These are phyloP conservation scores for Hepsetus odoe DNA, from an alignment of 2,113 vertebrate species.

Conservation along the genomic window DNA sequence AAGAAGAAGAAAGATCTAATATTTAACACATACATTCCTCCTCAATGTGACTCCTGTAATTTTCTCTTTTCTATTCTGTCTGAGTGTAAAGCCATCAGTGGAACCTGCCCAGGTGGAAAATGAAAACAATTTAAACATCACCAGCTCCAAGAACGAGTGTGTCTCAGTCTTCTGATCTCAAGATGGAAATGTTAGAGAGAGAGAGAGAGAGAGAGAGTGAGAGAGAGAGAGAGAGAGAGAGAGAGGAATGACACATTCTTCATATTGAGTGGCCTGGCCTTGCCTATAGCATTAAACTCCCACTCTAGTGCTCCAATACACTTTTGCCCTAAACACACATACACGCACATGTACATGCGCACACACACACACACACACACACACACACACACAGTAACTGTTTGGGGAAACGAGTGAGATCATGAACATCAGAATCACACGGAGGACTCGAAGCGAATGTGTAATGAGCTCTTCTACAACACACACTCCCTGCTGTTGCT, in stretches of 20 bases:
- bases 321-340: background rate
- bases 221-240: background rate
- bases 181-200: background rate
- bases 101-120: conserved; percentile 13
- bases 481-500: no score
- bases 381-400: no score
- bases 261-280: background rate
- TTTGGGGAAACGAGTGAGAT: no score
- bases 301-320: background rate
- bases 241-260: background rate
- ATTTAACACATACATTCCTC: background rate
- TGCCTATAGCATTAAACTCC: background rate
- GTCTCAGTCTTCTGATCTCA: background rate
- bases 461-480: background rate
- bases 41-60: background rate
- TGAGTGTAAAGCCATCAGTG: conserved; percentile 10
- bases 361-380: no score
- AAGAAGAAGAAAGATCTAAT: background rate
- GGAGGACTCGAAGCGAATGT: background rate
- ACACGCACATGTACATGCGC: no score
- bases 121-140: conserved; percentile 28
- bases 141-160: background rate
- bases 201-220: background rate
- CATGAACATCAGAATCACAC: background rate
- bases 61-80: background rate